Percentiles rank a stretch among this genome's conserved stretches.
These are phyloP conservation scores for Rhabdomys pumilio DNA, from an alignment of 2,797 vertebrate species.

Conservation along the genomic window DNA sequence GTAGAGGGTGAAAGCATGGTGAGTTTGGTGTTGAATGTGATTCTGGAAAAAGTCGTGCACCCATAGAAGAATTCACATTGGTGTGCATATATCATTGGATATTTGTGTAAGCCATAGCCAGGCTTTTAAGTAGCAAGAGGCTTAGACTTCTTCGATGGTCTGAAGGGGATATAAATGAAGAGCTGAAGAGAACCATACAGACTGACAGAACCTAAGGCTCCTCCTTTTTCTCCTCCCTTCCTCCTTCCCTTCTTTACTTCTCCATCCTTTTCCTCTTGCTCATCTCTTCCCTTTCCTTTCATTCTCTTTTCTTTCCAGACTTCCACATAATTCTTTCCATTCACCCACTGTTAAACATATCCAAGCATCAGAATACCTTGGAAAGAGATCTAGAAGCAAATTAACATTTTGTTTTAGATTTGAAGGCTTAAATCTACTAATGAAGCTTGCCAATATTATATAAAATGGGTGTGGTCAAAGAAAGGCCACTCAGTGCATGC, in stretches of 20 bases:
- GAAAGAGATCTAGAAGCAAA: not conserved
- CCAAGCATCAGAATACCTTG: not conserved
- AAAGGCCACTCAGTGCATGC: not conserved
- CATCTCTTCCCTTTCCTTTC: not conserved
- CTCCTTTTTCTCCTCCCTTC: not conserved
- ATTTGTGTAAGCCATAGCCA: not conserved
- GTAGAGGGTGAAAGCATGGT: not conserved
- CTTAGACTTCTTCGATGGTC: not conserved
- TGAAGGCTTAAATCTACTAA: not conserved
- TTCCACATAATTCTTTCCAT: not conserved
- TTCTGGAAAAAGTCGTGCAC: not conserved
- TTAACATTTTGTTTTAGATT: not conserved
- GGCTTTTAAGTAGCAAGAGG: not conserved
- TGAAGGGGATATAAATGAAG: not conserved
- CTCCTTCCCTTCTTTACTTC: rapidly evolving
- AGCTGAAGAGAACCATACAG: not conserved
- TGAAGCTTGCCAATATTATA: not conserved
- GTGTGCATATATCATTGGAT: not conserved
- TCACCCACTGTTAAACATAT: not conserved
- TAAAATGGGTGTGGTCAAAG: not conserved
- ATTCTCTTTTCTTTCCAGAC: not conserved
- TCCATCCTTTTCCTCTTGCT: too few species aligned
- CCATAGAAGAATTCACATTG: not conserved
- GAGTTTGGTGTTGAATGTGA: not conserved
- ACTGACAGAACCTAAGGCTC: not conserved